Evolutionary conservation across 2,797 vertebrate species (phyloP).

Genomic region (Siniperca obscura): DNA sequence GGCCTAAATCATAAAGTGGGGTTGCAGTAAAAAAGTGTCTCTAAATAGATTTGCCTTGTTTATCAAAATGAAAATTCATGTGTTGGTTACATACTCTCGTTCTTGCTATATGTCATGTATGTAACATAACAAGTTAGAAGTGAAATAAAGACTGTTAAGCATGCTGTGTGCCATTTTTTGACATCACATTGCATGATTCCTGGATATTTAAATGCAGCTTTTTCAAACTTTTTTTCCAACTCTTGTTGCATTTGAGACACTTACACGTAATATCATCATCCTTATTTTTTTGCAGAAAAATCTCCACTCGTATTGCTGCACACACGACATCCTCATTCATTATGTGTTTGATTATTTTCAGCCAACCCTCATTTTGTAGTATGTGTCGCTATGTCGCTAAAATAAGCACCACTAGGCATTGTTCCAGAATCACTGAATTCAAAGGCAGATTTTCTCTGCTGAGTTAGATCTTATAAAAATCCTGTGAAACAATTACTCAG

Average conservation of each 20-base stretch:
- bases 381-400: slow-evolving; percentile 14
- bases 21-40: not conserved
- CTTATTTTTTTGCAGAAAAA: not conserved
- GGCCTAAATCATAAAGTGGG: not conserved
- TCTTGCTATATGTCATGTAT: not conserved
- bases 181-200: not conserved
- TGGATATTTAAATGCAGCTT: too few species aligned
- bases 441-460: slow-evolving; percentile 25
- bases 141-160: not conserved
- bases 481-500: slow-evolving; percentile 34
- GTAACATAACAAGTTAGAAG: not conserved
- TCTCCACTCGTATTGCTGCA: not conserved
- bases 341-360: slow-evolving; percentile 1
- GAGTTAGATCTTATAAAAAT: slow-evolving; percentile 34
- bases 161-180: not conserved
- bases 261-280: not conserved
- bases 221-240: not conserved
- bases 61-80: not conserved
- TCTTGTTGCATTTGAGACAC: not conserved
- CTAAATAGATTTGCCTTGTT: slow-evolving; percentile 10
- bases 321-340: not conserved
- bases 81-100: not conserved
- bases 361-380: not conserved
- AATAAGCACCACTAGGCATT: slow-evolving; percentile 1
- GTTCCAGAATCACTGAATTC: slow-evolving; percentile 33